Evolutionary conservation across 2,797 vertebrate genomes (phyloP), one percentile per base, ranked within the genome.

Genomic region (Sardinella longiceps): DNA sequence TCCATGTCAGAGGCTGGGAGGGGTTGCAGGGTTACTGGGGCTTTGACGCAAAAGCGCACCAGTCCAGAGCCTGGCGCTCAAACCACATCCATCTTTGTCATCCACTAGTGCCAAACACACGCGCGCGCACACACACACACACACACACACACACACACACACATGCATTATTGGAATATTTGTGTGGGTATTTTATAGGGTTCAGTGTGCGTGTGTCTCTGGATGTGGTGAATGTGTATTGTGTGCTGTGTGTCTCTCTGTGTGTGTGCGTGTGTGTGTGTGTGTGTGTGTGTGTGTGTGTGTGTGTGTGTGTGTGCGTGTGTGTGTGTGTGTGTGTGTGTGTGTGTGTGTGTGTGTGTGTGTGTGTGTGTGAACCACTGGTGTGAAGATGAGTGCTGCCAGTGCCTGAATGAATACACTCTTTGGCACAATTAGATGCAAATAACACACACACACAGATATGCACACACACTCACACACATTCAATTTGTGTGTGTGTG

Each of bases 71-170:
- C 85, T 87, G 88, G 84, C 81, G 56, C 28, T 60, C 48, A 56
- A 20, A 74, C 86, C 90, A 91, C 91, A 91, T 93, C 87, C 86
- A 90, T 92, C 90, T 90, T 86, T 92, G 91, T 91, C 93, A 88
- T 70, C 85, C 81, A 23, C 81, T 70, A 7, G n/a, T 60, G 86
- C 90, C 88, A 90, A 89, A 46, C 87, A 83, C 84, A 83, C 80
- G 80, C 84, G 30, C 60, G 14, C 9, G 30, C 60, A 66, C 25
- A 30, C 23, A 66, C 28, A 66, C 60, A 66, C 60, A 66, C 60
- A 63, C 58, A 63, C 60, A 60, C 56, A 60, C 56, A 60, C 7
- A 60, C 6, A 58, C 2, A 23, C n/a, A 25, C 56, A 58, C 4
- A 23, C 56, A 60, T 15, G 7, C 56, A 53, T 53, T 53, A 23